A percentile compares a stretch with the other conserved stretches of the same genome.
Conservation (phyloP, 2,113 vertebrate genomes). For the Hypomesus transpacificus region DNA sequence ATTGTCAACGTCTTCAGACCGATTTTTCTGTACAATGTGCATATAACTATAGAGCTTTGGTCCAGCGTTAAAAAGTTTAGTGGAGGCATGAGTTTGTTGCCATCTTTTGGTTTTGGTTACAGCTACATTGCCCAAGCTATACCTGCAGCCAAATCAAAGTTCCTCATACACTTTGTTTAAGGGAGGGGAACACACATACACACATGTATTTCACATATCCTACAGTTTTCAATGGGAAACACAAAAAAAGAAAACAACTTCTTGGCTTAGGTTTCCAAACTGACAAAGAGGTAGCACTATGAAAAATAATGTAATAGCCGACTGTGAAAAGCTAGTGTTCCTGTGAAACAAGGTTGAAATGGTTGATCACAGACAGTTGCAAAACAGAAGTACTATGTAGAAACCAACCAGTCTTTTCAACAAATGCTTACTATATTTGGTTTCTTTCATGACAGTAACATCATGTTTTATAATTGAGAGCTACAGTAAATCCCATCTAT, state of each 20-base stretch:
- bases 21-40: conserved; percentile 98
- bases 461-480: not conserved
- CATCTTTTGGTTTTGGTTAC: conserved; percentile 88
- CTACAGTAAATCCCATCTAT: not conserved
- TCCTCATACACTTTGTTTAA: conserved; percentile 17
- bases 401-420: not conserved
- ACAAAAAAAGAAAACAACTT: not conserved
- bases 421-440: not conserved
- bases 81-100: conserved; percentile 77
- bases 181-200: conserved; percentile 15
- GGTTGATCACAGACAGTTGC: not conserved
- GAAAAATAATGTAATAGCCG: not conserved
- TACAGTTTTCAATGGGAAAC: conserved; percentile 8
- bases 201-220: conserved; percentile 15
- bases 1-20: conserved; percentile 97
- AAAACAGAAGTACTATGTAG: no score
- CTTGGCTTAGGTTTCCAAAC: not conserved
- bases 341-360: conserved; percentile 6
- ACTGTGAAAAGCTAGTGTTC: not conserved
- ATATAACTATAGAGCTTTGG: conserved; percentile 99
- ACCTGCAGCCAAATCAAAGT: conserved; percentile 60
- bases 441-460: no score
- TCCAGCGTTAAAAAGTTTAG: conserved; percentile 94
- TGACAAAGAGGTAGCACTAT: not conserved
- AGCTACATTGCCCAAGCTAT: conserved; percentile 83